Percentiles rank a stretch among this genome's conserved stretches.
Evolutionary conservation across 2,888 invertebrate genomes (phyloP).

Genomic region (Temnothorax rugatulus): DNA sequence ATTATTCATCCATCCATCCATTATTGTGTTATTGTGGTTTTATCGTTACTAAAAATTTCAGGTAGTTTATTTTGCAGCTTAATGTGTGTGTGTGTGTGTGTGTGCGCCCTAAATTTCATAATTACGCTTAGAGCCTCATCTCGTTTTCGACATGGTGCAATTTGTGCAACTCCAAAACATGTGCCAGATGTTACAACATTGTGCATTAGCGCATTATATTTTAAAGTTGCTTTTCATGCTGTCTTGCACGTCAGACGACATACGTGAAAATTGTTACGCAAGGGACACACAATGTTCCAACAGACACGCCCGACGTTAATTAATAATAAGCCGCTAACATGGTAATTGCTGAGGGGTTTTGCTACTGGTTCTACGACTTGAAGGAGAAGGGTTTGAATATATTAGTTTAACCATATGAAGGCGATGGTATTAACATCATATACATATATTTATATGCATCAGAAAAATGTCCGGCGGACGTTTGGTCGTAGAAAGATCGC

Average conservation of each 20-base stretch:
- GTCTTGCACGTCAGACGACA: slow-evolving; percentile 2
- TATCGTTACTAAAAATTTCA: neutral
- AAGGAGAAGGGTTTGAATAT: neutral
- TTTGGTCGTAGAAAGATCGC: neutral
- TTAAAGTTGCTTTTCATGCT: neutral
- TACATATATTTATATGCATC: neutral
- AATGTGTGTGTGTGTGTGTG: no score
- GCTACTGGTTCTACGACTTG: slow-evolving; percentile 6
- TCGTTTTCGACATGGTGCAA: neutral
- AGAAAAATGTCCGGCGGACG: neutral
- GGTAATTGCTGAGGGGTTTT: neutral
- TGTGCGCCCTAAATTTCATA: neutral
- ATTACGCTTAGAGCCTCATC: neutral
- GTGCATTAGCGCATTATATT: slow-evolving; percentile 2
- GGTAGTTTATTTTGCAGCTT: neutral
- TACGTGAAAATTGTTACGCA: slow-evolving; percentile 19
- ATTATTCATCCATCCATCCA: neutral
- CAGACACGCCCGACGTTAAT: slow-evolving; percentile 9
- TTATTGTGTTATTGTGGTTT: neutral
- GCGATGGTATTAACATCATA: neutral
- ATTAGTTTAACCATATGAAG: neutral
- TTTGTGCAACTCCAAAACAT: neutral
- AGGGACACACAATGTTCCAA: slow-evolving; percentile 5
- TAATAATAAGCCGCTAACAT: slow-evolving; percentile 25
- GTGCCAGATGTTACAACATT: slow-evolving; percentile 16